These are phyloP conservation scores for Neodiprion virginianus DNA, from an alignment of 1,140 invertebrate species.

Conservation along the genomic window DNA sequence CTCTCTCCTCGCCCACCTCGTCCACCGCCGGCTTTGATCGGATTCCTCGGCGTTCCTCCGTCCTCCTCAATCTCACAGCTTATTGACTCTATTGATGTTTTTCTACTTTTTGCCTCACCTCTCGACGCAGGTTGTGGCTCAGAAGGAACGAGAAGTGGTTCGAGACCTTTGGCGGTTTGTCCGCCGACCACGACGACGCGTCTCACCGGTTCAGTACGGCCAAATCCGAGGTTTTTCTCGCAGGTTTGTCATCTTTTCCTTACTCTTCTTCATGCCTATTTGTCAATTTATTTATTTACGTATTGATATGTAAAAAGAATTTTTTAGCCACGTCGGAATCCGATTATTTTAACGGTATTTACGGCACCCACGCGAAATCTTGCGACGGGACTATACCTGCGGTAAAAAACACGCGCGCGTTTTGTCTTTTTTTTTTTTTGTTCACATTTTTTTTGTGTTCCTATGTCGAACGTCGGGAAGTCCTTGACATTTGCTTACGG, in stretches of 20 bases:
- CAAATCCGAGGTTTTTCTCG: slow-evolving; percentile 37
- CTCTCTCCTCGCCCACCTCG: not conserved
- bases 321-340: too few species aligned
- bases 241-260: slow-evolving; percentile 31
- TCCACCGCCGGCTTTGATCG: not conserved
- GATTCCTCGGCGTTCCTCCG: not conserved
- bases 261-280: too few species aligned
- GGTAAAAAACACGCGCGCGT: too few species aligned
- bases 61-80: not conserved
- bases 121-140: slow-evolving; percentile 40
- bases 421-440: too few species aligned
- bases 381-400: too few species aligned
- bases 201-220: slow-evolving; percentile 37
- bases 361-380: too few species aligned
- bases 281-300: too few species aligned
- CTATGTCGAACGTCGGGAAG: too few species aligned
- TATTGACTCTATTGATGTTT: slow-evolving; percentile 5
- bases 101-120: not conserved
- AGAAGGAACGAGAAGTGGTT: slow-evolving; percentile 44
- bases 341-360: too few species aligned
- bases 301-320: too few species aligned
- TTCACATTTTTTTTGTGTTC: too few species aligned
- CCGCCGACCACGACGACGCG: slow-evolving; percentile 26
- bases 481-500: too few species aligned
- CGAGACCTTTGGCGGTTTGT: slow-evolving; percentile 36